Base-by-base conservation (phyloP, 2,888 invertebrate genomes). In the Oscheius sp. region DNA sequence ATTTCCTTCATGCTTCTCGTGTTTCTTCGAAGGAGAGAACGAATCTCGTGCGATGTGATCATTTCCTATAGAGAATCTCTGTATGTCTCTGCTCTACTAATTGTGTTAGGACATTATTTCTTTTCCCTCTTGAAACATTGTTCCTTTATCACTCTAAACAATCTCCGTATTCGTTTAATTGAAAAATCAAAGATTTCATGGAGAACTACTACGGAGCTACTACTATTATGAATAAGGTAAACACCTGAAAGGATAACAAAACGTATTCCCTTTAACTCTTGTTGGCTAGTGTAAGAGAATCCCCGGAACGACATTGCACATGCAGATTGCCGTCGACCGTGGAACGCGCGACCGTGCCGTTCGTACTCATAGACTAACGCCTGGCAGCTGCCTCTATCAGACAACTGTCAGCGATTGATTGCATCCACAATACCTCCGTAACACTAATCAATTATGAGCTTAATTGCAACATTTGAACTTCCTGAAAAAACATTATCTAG, bases 31-130 rank as follows among this genome's bases (percentile, higher is more conserved):
- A n/a, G n/a, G n/a, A n/a, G n/a, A n/a, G n/a, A n/a, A 54, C 41
- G 24, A 41, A 44, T 59, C n/a, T 44, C 59, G 59, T 59, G 59
- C 26, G 9, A 30, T 59, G 59, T 59, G 59, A 44, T 28, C 59
- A 59, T 59, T 59, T 59, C 59, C 59, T 59, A 20, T 12, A 6
- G 59, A 59, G 44, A 44, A 44, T 59, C 28, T 38, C 38, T 57
- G 54, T 17, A 20, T 33, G 54, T 1, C 24, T 20, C 54, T 30
- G 59, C 28, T 59, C 59, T 41, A 8, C 41, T 59, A 59, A 59
- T 59, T 59, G 59, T 59, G 59, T 59, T 59, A 59, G 59, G 12
- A 59, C 59, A 59, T 59, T 59, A 59, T 59, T 41, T 59, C 59
- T 57, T 22, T 59, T 44, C 26, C 44, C 9, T 26, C 44, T 14